Evolutionary conservation across 2,888 invertebrate species (phyloP).

Genomic region (Campoplex nolae): DNA sequence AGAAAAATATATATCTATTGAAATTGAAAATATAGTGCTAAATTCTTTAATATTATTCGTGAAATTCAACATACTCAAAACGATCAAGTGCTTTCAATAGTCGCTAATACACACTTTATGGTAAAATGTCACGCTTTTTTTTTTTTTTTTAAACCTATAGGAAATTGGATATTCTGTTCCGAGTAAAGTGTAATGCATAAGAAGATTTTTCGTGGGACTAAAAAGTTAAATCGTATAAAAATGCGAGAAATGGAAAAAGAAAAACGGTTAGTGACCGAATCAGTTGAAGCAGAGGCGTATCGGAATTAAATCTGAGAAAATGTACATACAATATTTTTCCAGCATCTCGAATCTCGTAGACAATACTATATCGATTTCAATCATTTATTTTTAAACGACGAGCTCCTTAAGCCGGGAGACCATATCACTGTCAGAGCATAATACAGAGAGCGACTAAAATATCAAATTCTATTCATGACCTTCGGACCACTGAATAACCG

Average conservation of each 20-base stretch:
- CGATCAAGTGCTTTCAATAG: slow-evolving; percentile 29
- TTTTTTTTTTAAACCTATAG: neutral
- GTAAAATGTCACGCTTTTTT: neutral
- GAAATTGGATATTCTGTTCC: neutral
- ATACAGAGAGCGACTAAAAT: neutral
- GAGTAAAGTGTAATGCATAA: neutral
- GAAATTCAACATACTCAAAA: neutral
- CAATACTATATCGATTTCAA: neutral
- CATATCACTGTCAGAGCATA: no score
- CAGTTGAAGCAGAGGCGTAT: neutral
- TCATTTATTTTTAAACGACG: no score
- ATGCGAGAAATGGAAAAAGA: neutral
- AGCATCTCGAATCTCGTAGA: neutral
- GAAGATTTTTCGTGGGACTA: neutral
- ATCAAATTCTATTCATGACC: neutral
- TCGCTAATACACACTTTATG: slow-evolving; percentile 8
- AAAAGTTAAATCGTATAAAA: neutral
- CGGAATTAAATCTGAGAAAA: neutral
- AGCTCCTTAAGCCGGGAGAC: no score
- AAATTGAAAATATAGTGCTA: slow-evolving; percentile 32
- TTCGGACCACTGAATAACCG: no score
- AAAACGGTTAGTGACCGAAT: neutral
- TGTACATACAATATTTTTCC: neutral
- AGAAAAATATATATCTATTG: slow-evolving; percentile 43
- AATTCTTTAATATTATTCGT: slow-evolving; percentile 20